Conservation (phyloP, 1,140 invertebrate genomes). For the Neelides sp. region DNA sequence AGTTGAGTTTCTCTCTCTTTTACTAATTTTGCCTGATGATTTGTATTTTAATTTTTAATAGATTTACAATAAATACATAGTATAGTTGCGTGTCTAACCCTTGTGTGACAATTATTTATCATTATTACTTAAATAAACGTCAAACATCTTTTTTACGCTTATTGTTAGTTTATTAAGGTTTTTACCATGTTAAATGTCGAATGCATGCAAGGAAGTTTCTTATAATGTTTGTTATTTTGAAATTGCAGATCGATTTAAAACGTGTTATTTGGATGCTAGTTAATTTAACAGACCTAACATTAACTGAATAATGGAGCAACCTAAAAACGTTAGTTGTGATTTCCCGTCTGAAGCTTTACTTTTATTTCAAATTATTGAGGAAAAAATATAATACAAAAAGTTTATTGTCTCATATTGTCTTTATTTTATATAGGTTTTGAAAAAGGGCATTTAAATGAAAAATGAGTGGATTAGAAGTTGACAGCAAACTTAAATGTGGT, state of each 20-base stretch:
- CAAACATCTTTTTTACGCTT: no score
- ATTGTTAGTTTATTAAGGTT: no score
- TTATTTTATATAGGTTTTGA: neutral
- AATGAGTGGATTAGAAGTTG: neutral
- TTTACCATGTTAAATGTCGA: neutral
- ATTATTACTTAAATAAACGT: no score
- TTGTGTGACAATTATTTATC: no score
- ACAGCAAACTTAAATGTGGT: slow-evolving; percentile 2
- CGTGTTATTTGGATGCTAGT: no score
- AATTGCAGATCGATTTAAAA: neutral
- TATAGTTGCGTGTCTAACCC: no score
- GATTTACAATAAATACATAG: no score
- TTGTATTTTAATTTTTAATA: no score
- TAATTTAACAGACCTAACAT: neutral
- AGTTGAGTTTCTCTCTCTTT: no score
- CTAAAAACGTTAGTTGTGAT: neutral
- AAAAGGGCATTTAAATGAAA: neutral
- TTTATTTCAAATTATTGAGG: neutral
- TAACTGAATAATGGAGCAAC: neutral
- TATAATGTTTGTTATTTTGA: neutral
- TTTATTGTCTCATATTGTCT: neutral
- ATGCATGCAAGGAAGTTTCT: neutral
- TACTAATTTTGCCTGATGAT: no score
- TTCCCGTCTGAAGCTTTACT: neutral
- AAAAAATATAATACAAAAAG: neutral